phyloP scores from a whole-genome alignment of 2,113 vertebrate genomes.

The Perca fluviatilis region DNA sequence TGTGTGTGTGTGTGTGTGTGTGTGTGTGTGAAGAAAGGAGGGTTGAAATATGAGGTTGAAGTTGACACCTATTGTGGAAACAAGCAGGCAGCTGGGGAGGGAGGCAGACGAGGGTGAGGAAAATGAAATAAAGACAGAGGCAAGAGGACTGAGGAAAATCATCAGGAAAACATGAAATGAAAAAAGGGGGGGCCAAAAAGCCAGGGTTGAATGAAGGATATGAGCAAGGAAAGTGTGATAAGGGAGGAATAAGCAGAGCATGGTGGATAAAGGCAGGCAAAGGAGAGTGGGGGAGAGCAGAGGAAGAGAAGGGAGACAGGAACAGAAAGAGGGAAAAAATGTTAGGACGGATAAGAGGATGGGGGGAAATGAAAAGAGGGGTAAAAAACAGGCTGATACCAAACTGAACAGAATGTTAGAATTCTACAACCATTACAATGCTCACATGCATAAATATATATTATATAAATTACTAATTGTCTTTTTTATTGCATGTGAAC shows the following conservation, averaged over 20 bases:
- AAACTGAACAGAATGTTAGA: conserved; percentile 16
- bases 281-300: conserved; percentile 13
- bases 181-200: too few relatives aligned
- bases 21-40: not conserved
- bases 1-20: conserved; percentile 18
- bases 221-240: too few relatives aligned
- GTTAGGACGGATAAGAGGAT: conserved; percentile 59
- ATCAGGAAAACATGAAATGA: conserved; percentile 62
- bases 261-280: conserved; percentile 70
- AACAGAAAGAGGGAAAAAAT: conserved; percentile 51
- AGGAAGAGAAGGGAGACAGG: conserved; percentile 58
- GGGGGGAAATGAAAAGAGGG: conserved; percentile 42
- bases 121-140: conserved; percentile 46
- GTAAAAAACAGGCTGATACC: conserved; percentile 1
- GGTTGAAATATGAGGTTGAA: conserved; percentile 40
- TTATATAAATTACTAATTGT: not conserved
- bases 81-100: not conserved
- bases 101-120: not conserved
- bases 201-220: too few relatives aligned
- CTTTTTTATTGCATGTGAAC: not conserved
- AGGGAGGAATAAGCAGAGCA: too few relatives aligned
- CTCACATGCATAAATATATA: not conserved
- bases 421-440: conserved; percentile 20
- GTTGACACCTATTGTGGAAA: conserved; percentile 44
- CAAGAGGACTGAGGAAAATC: conserved; percentile 37